phyloP scores from a whole-genome alignment of 2,888 invertebrate genomes.

The Hypselothyrea guttata region DNA sequence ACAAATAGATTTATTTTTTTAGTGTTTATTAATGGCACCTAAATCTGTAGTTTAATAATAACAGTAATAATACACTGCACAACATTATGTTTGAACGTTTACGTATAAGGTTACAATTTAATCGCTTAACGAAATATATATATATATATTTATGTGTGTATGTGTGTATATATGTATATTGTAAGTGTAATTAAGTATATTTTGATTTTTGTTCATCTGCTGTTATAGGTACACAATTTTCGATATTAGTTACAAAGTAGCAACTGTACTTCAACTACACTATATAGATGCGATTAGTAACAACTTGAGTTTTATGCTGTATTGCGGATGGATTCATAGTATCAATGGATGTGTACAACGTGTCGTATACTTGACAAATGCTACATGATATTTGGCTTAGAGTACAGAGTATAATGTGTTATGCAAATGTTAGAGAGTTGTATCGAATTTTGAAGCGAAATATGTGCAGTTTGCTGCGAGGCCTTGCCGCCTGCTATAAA shows the following conservation, averaged over 20 bases:
- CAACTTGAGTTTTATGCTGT: constrained; percentile 10
- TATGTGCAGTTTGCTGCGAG: constrained; percentile 40
- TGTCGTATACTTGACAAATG: constrained; percentile 17
- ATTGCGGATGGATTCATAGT: constrained; percentile 29
- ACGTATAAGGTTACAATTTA: constrained; percentile 1
- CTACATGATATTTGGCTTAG: constrained; percentile 42
- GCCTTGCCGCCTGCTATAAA: constrained; percentile 63
- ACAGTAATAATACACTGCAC: constrained; percentile 45
- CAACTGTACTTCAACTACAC: constrained; percentile 3
- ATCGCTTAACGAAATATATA: neutral
- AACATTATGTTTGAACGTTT: constrained; percentile 22
- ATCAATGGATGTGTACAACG: constrained; percentile 5
- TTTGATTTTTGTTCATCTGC: constrained; percentile 65
- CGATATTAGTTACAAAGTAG: constrained; percentile 44
- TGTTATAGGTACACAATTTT: constrained; percentile 60
- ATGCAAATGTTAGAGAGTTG: constrained; percentile 58
- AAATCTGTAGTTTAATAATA: constrained; percentile 40
- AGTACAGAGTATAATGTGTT: constrained; percentile 19
- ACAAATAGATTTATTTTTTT: no score
- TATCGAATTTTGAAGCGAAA: constrained; percentile 70
- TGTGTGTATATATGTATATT: constrained; percentile 7
- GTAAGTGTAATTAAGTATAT: constrained; percentile 20
- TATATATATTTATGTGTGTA: constrained; percentile 15
- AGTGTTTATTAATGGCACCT: constrained; percentile 75
- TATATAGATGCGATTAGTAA: constrained; percentile 28